phyloP scores from a whole-genome alignment of 2,113 vertebrate genomes.

The Rattus norvegicus region GRCr8 NC_086023.1:50695001-50695500 shows the following conservation, averaged over 20 bases:
- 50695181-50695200: neutral
- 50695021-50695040: neutral
- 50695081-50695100: neutral
- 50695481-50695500: neutral
- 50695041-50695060: neutral
- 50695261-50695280: neutral
- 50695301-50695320: neutral
- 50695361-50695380: neutral
- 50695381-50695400: neutral
- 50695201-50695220: slow-evolving; percentile 45
- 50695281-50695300: neutral
- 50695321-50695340: neutral
- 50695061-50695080: neutral
- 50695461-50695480: slow-evolving; percentile 24
- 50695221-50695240: neutral
- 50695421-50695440: neutral
- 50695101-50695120: neutral
- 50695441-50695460: slow-evolving; percentile 24
- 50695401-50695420: slow-evolving; percentile 6
- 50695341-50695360: neutral
- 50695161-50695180: slow-evolving; percentile 34
- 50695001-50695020: neutral
- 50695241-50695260: neutral
- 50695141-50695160: slow-evolving; percentile 31
- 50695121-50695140: slow-evolving; percentile 3